These are phyloP conservation scores for Streblospio benedicti DNA, from an alignment of 1,140 invertebrate species.

Conservation along the genomic window DNA sequence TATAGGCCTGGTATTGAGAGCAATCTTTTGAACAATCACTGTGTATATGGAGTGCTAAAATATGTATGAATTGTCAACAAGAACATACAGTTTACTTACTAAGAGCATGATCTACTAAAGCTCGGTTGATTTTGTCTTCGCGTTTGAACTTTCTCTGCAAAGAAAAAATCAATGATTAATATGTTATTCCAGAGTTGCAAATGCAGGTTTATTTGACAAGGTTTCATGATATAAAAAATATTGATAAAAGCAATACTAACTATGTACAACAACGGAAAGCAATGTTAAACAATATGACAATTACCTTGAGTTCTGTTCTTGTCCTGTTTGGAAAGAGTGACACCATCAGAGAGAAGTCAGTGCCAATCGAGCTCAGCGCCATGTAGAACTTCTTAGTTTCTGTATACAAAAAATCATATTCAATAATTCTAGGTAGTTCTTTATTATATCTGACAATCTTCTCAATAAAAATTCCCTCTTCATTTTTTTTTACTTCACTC, in stretches of 20 bases:
- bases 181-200: background rate
- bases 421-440: background rate
- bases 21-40: no score
- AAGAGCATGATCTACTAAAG: slow-evolving; percentile 54
- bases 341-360: slow-evolving; percentile 80
- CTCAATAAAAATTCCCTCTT: no score
- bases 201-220: background rate
- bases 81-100: slow-evolving; percentile 20
- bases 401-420: slow-evolving; percentile 25
- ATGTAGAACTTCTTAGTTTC: slow-evolving; percentile 80
- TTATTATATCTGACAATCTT: no score
- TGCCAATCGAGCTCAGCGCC: slow-evolving; percentile 75
- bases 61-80: no score
- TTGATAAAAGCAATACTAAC: no score
- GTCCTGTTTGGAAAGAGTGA: slow-evolving; percentile 69
- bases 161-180: background rate
- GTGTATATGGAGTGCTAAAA: no score
- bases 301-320: slow-evolving; percentile 65
- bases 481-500: no score
- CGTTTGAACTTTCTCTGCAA: slow-evolving; percentile 58
- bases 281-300: background rate
- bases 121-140: slow-evolving; percentile 55
- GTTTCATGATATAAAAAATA: no score
- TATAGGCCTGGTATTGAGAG: no score
- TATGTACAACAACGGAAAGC: no score